phyloP scores from a whole-genome alignment of 2,888 invertebrate species.

The Ligdia adustata region DNA sequence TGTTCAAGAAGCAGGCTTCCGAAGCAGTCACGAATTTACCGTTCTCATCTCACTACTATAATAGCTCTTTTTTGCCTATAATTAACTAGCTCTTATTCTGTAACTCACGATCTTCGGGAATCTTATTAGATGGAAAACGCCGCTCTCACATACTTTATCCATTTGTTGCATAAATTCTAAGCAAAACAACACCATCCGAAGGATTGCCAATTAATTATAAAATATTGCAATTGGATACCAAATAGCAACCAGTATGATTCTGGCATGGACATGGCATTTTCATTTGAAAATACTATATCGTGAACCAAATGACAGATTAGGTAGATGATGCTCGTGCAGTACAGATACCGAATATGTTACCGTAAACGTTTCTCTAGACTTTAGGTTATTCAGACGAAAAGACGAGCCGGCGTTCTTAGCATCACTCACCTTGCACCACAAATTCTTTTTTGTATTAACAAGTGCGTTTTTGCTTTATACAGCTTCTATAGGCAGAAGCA shows the following conservation, averaged over 20 bases:
- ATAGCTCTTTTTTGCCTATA: neutral
- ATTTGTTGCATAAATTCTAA: slow-evolving; percentile 7
- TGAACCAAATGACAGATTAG: neutral
- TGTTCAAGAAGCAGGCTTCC: slow-evolving; percentile 22
- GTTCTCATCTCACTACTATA: slow-evolving; percentile 21
- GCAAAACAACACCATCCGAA: neutral
- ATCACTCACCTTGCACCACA: slow-evolving; percentile 18
- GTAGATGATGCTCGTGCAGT: neutral
- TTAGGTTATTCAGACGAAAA: slow-evolving; percentile 7
- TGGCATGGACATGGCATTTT: slow-evolving; percentile 1
- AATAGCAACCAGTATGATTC: slow-evolving; percentile 1
- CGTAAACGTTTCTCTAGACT: neutral
- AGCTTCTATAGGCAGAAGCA: slow-evolving; percentile 29
- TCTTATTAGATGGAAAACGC: slow-evolving; percentile 6
- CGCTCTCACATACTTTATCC: slow-evolving; percentile 7
- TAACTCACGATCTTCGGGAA: slow-evolving; percentile 28
- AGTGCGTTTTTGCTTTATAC: slow-evolving; percentile 21
- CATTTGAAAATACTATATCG: neutral
- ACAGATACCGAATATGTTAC: neutral
- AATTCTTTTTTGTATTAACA: slow-evolving; percentile 16
- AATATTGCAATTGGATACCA: slow-evolving; percentile 1
- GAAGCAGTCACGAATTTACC: slow-evolving; percentile 30
- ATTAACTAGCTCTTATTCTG: too few species aligned
- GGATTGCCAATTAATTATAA: slow-evolving; percentile 5
- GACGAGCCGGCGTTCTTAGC: slow-evolving; percentile 4